Base-by-base conservation (phyloP, 2,888 invertebrate species). In the Drosophila limbata region DNA sequence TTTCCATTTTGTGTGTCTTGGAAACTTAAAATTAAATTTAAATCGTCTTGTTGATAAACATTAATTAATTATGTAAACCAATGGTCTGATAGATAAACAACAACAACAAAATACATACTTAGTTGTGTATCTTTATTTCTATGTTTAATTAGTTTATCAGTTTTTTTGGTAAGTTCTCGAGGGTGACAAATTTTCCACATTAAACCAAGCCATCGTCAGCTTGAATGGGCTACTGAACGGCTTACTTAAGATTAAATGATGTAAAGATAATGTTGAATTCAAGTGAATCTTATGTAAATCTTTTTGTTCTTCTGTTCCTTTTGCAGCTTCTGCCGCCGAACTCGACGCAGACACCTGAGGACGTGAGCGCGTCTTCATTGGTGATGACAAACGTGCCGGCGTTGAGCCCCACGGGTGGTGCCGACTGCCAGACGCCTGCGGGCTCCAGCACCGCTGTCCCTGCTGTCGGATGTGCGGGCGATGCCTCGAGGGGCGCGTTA, bases 391-490 rank as follows among this genome's bases (percentile, higher is more conserved):
- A 90, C 81, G 89, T 81, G 60, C 82, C 91, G 39, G 78, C 88
- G 15, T 79, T 88, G 13, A 91, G 91, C 77, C 90, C 91, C 9
- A 70, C 88, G 65, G 90, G 90, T 35, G 90, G 90, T 51, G 87
- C 81, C 56, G 92, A 92, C 91, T 96, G 96, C 93, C 95, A 87
- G 60, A 40, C 75, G 44, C 50, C 83, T 71, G 94, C 95, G 70
- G 94, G 69, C 95, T 90, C 90, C 42, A 89, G 90, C 72, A 79
- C 91, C 52, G 81, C 88, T 69, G 78, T 84, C 19, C 70, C 78
- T 45, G 80, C 86, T 8, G 28, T 28, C 70, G 94, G 67, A 95
- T 90, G 90, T 60, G 89, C 91, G 70, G 53, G 45, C 11, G 67
- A 92, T 78, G 86, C 91, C 62, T 87, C 91, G 66, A 86, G 90